phyloP scores from a whole-genome alignment of 2,113 vertebrate genomes.

The Galemys pyrenaicus region DNA sequence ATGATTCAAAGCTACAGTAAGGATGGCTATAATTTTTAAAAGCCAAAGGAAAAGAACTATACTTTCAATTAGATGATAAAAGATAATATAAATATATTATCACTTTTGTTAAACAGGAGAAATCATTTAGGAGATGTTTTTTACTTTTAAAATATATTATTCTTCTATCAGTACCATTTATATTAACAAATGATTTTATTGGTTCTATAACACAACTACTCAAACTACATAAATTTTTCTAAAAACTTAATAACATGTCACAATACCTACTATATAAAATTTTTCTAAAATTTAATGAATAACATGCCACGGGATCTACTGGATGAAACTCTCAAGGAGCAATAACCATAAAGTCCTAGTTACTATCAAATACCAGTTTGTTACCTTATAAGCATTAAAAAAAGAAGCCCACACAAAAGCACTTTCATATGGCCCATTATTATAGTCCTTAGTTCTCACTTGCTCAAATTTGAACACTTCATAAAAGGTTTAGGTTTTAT shows the following conservation, averaged over 20 bases:
- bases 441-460: constrained; percentile 11
- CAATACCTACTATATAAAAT: background rate
- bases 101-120: background rate
- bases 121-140: background rate
- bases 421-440: constrained; percentile 51
- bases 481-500: constrained; percentile 28
- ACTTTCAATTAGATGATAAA: constrained; percentile 14
- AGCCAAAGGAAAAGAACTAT: background rate
- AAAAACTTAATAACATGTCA: constrained; percentile 24
- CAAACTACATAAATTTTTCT: constrained; percentile 10
- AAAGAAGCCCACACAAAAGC: background rate
- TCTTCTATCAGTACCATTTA: constrained; percentile 24
- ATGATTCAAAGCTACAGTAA: constrained; percentile 40
- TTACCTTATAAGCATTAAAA: constrained; percentile 46
- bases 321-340: background rate
- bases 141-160: constrained; percentile 43
- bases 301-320: constrained; percentile 2
- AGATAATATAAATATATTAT: constrained; percentile 46
- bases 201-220: constrained; percentile 18
- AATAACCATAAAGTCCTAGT: constrained; percentile 47
- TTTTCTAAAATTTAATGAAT: constrained; percentile 38
- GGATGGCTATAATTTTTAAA: constrained; percentile 12
- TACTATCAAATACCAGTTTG: constrained; percentile 1
- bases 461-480: constrained; percentile 48
- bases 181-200: constrained; percentile 24